Conservation (phyloP, 2,888 invertebrate species). For the Choristoneura rosaceana region DNA sequence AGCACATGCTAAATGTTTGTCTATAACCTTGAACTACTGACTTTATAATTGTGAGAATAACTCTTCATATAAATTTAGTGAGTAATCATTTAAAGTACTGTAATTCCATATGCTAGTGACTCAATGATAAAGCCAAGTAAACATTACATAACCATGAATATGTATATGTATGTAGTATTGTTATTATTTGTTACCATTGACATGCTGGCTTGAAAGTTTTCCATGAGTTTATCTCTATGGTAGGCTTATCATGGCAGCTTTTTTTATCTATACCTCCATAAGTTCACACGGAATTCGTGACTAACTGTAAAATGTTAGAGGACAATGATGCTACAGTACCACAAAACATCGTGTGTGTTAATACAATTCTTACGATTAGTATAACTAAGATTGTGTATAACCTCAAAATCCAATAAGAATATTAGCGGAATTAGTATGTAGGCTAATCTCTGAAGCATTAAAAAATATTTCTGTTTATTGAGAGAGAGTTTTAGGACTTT, state of each 20-base stretch:
- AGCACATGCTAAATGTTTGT: neutral
- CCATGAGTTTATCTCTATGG: conserved; percentile 40
- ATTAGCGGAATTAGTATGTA: neutral
- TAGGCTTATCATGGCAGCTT: conserved; percentile 23
- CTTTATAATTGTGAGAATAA: neutral
- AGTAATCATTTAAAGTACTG: conserved; percentile 1
- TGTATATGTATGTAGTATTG: conserved; percentile 15
- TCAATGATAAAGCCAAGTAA: conserved; percentile 27
- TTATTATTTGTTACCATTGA: conserved; percentile 31
- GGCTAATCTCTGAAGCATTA: neutral
- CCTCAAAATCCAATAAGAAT: conserved; percentile 31
- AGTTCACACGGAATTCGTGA: neutral
- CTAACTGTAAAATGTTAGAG: neutral
- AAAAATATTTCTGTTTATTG: neutral
- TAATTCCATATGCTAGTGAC: conserved; percentile 19
- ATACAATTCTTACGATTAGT: neutral
- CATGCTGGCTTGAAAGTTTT: conserved; percentile 30
- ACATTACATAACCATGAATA: conserved; percentile 35
- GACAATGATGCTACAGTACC: neutral
- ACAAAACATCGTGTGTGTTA: neutral
- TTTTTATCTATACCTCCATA: conserved; percentile 2
- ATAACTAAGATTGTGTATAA: conserved; percentile 8
- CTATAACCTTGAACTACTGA: neutral
- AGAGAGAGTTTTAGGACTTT: neutral
- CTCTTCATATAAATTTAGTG: neutral